These are phyloP conservation scores for Strix aluco DNA, from an alignment of 2,113 vertebrate genomes.

Conservation along the genomic window DNA sequence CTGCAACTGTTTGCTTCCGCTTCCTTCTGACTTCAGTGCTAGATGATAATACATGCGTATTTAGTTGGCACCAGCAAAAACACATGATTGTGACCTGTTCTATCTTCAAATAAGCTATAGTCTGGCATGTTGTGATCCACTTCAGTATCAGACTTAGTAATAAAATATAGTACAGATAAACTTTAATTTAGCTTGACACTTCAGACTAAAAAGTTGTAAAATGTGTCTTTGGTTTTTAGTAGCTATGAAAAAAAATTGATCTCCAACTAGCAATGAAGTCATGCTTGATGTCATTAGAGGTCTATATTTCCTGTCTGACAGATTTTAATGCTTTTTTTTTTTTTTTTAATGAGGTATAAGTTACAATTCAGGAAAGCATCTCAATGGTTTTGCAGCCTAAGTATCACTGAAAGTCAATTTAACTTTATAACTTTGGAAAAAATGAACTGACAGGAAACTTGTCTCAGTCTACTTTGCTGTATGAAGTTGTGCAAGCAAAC, in stretches of 20 bases:
- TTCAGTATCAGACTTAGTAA: background rate
- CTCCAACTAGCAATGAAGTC: background rate
- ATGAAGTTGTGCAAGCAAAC: background rate
- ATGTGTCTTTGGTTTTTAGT: slow-evolving; percentile 51
- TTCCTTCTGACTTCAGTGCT: background rate
- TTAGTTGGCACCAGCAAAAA: background rate
- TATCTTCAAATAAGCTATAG: background rate
- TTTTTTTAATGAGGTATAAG: background rate
- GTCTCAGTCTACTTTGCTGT: background rate
- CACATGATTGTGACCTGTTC: background rate
- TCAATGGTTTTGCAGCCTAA: background rate
- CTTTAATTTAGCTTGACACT: slow-evolving; percentile 35
- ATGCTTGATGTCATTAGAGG: slow-evolving; percentile 8
- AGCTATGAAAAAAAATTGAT: slow-evolving; percentile 6
- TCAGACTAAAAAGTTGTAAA: slow-evolving; percentile 42
- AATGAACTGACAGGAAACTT: background rate
- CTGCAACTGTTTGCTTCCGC: background rate
- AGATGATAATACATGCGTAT: background rate
- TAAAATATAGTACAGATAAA: slow-evolving; percentile 30
- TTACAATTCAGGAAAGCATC: background rate
- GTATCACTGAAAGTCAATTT: slow-evolving; percentile 2
- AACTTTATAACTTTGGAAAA: background rate
- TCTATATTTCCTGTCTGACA: slow-evolving; percentile 30
- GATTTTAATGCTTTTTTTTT: background rate
- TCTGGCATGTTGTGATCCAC: background rate